phyloP scores from a whole-genome alignment of 2,113 vertebrate genomes.

The Tor tambroides region DNA sequence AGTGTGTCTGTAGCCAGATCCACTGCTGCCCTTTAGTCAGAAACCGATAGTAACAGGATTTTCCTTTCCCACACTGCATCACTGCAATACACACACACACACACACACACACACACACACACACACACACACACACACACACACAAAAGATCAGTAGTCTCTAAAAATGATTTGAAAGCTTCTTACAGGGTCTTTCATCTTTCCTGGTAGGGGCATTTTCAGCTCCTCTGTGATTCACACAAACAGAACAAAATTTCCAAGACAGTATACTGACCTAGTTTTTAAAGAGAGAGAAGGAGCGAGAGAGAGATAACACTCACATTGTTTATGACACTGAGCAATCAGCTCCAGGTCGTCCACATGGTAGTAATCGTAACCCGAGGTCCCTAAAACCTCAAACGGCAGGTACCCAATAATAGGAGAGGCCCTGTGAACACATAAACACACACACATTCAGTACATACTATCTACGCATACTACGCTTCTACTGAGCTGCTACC shows the following conservation, averaged over 20 bases:
- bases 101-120: not conserved
- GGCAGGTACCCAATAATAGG: constrained; percentile 89
- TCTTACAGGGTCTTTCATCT: constrained; percentile 11
- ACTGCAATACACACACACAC: constrained; percentile 69
- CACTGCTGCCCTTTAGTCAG: constrained; percentile 89
- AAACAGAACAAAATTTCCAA: constrained; percentile 22
- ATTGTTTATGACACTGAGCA: constrained; percentile 87
- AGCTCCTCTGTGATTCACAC: constrained; percentile 18
- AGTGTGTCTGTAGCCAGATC: constrained; percentile 88
- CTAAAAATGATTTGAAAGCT: not conserved
- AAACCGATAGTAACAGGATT: constrained; percentile 89
- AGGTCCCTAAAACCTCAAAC: constrained; percentile 89
- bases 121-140: constrained; percentile 31
- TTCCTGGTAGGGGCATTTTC: not conserved
- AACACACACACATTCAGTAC: constrained; percentile 26
- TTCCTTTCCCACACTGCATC: constrained; percentile 89
- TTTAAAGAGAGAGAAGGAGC: constrained; percentile 13
- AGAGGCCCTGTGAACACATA: constrained; percentile 76
- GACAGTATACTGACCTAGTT: constrained; percentile 56
- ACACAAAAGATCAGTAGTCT: not conserved
- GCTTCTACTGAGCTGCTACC: not conserved
- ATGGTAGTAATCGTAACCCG: constrained; percentile 90
- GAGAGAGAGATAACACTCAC: constrained; percentile 68
- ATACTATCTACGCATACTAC: not conserved
- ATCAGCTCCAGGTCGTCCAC: constrained; percentile 89